These are phyloP conservation scores for Anastrepha ludens DNA, from an alignment of 1,140 invertebrate species.

Conservation along the genomic window DNA sequence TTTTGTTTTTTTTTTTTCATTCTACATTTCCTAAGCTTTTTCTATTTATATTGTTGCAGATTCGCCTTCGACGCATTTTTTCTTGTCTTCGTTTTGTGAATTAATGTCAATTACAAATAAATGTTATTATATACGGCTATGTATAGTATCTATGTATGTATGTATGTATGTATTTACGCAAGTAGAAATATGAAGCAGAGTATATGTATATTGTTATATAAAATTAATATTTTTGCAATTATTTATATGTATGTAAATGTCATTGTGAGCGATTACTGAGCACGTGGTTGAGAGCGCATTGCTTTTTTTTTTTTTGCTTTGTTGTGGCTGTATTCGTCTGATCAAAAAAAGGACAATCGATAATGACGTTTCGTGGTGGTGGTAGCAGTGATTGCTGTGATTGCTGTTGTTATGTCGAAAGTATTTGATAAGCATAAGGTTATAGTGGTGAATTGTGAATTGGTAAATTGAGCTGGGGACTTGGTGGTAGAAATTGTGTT, in stretches of 20 bases:
- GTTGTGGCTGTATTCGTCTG: not conserved
- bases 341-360: not conserved
- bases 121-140: not conserved
- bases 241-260: slow-evolving; percentile 4
- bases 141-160: not conserved
- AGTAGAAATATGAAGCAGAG: not conserved
- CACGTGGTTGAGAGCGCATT: slow-evolving; percentile 18
- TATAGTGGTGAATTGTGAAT: not conserved
- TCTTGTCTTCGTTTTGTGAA: not conserved
- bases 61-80: not conserved
- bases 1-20: not conserved
- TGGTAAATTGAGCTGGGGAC: not conserved
- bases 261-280: slow-evolving; percentile 22
- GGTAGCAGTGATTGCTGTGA: not conserved
- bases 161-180: too few relatives aligned
- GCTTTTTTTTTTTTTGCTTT: not conserved
- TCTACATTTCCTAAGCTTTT: not conserved
- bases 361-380: not conserved
- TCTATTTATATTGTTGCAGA: not conserved
- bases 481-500: not conserved
- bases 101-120: not conserved
- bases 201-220: slow-evolving; percentile 17
- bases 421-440: slow-evolving; percentile 21
- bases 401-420: slow-evolving; percentile 29
- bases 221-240: slow-evolving; percentile 2